phyloP scores from a whole-genome alignment of 2,888 invertebrate species.

The Drosophila colorata region DNA sequence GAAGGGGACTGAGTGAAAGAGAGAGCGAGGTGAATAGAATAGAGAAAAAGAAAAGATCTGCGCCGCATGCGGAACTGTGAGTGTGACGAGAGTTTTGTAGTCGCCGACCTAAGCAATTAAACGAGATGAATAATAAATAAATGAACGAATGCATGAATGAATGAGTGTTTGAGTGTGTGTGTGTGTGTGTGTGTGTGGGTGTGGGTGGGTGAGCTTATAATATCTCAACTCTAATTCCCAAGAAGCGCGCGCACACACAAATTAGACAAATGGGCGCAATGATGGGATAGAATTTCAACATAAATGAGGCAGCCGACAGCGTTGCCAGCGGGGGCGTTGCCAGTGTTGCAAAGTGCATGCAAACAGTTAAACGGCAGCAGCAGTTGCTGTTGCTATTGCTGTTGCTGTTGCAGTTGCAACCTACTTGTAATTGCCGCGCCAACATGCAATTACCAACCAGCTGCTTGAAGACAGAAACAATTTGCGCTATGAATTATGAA shows the following conservation, averaged over 20 bases:
- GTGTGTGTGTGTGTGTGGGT: conserved; percentile 27
- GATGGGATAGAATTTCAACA: conserved; percentile 51
- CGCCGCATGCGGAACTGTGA: conserved; percentile 58
- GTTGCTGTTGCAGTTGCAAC: conserved; percentile 34
- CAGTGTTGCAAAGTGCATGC: conserved; percentile 57
- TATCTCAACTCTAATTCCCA: conserved; percentile 77
- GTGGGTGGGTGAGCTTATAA: conserved; percentile 52
- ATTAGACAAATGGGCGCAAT: conserved; percentile 70
- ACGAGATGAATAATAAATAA: conserved; percentile 68
- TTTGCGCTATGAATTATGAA: conserved; percentile 77
- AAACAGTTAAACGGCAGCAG: conserved; percentile 68
- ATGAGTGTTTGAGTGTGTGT: conserved; percentile 25
- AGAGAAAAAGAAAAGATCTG: conserved; percentile 30
- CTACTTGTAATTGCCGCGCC: conserved; percentile 16
- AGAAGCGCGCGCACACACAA: conserved; percentile 59
- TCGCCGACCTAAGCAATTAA: conserved; percentile 72
- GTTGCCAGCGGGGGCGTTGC: conserved; percentile 47
- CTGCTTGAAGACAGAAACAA: conserved; percentile 59
- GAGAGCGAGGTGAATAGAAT: conserved; percentile 25
- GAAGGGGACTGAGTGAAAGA: conserved; percentile 1
- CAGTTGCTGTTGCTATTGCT: conserved; percentile 18
- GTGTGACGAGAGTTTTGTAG: conserved; percentile 72
- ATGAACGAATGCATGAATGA: conserved; percentile 41
- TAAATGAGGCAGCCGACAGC: conserved; percentile 36
- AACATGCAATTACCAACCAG: conserved; percentile 70